Evolutionary conservation across 2,797 vertebrate genomes (phyloP), one percentile per base, ranked within the genome.

Genomic region (Pangasius sanitwongsei): DNA sequence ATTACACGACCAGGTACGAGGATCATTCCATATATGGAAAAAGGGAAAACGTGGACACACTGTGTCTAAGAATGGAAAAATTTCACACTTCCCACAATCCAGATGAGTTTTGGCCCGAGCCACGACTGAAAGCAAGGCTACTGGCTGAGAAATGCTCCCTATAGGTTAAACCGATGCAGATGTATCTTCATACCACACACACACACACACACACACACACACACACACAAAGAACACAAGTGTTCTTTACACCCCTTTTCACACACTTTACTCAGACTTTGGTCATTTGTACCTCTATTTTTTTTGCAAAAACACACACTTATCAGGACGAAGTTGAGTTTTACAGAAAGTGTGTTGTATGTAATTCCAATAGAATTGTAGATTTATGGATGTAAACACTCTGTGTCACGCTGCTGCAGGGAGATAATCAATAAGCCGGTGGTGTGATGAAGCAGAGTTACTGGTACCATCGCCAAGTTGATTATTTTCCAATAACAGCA

Each of bases 81-180:
- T 99, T 98, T 98, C 97, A 98, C 96, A 97, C 97, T 97, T 95
- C 95, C 93, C 93, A 94, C 95, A 96, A 96, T 97, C 96, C 95
- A 95, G 96, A 98, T 98, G 97, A 98, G 98, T 98, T 44, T 97
- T 97, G 97, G 94, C n/a, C 95, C 94, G 95, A 95, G 94, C 94
- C 95, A 95, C 94, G 95, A 88, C 94, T 93, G 93, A 23, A 61
- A 83, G 57, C 57, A 41, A 83, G 92, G 93, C 97, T 95, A 96
- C 97, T 97, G 97, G 97, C 98, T 97, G 97, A 94, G 97, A 97
- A 95, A 95, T 93, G 95, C 94, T 95, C 94, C 93, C 93, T 93
- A 92, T 91, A 94, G 94, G 92, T 96, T 97, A 97, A 97, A 95
- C 94, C 92, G 94, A 96, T 95, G 96, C 97, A 96, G 96, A 95